Evolutionary conservation across 2,888 invertebrate genomes (phyloP), one percentile per base, ranked within the genome.

Genomic region (Apomyelois bistriatella): DNA sequence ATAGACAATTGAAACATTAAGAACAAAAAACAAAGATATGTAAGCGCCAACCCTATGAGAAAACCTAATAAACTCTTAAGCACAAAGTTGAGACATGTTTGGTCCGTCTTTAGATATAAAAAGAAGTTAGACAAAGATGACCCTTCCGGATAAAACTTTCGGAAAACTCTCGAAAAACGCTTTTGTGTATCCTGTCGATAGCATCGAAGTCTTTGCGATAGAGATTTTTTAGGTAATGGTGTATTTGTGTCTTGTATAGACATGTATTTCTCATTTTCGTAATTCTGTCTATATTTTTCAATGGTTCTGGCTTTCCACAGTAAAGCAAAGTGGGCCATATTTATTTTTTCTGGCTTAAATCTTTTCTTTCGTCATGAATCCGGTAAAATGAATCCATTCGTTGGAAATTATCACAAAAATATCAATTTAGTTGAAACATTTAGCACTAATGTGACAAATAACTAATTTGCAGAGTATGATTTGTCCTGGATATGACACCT

Each of bases 1-100:
- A 94, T 91, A 50, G 93, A 92, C 47, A 94, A 68, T 74, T 94
- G 94, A 58, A 93, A 91, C 0, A 94, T 92, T 60, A 94, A 92
- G 70, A 94, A 93, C 72, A 93, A 85, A 68, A 94, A 94, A 65
- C 94, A 92, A 37, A 94, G 76, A 65, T 94, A 93, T 0, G 94
- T 94, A 43, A 94, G 73, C 9, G 93, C 59, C 43, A 94, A 89
- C 0, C 95, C 95, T 15, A 92, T 91, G 0, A 93, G 58, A 61
- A 95, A 94, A 0, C 95, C 95, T 10, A 93, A 64, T 0, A 93
- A 58, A 67, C 94, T 94, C 68, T 93, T 94, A 13, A 92, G 52
- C 1, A 93, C 74, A 58, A 92, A 93, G 75, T 94, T 94, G 0
- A 85, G 79, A 50, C 86, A 77, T 0, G 80, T 79, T 61, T 64